Percentiles rank a stretch among this genome's conserved stretches.
phyloP scores from a whole-genome alignment of 2,797 vertebrate species.

The Rhabdophis nuchalis region DNA sequence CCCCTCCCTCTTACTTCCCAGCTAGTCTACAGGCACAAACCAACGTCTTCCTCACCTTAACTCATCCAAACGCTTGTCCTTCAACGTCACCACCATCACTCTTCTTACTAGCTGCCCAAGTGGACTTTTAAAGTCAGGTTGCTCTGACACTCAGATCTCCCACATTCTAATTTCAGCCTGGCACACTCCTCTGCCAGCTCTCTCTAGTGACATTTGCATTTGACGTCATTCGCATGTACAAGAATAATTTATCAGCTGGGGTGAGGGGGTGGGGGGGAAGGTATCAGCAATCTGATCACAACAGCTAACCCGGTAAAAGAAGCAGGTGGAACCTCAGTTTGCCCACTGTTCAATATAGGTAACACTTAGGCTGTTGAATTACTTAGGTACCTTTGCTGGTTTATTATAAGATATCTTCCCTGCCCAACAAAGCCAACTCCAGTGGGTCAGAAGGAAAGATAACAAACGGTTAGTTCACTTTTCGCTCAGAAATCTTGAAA shows the following conservation, averaged over 20 bases:
- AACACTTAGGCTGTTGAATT: background rate
- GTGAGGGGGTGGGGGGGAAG: background rate
- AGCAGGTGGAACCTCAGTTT: background rate
- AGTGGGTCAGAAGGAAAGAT: background rate
- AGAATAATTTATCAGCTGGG: constrained; percentile 24
- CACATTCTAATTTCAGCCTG: constrained; percentile 8
- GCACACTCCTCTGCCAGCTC: constrained; percentile 24
- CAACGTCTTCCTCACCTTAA: background rate
- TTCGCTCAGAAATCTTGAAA: background rate
- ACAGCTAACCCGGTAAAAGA: constrained; percentile 6
- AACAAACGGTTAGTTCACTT: background rate
- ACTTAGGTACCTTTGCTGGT: background rate
- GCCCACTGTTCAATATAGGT: background rate
- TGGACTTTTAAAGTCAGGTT: constrained; percentile 14
- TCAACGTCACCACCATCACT: background rate
- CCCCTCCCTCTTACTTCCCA: background rate
- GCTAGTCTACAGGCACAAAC: background rate
- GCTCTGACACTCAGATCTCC: background rate
- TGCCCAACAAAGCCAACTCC: background rate
- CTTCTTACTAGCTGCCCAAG: background rate
- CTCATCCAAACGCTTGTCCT: background rate
- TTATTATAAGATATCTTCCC: background rate
- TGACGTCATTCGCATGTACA: constrained; percentile 39
- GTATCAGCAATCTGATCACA: background rate
- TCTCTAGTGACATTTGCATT: constrained; percentile 38